Evolutionary conservation across 2,888 invertebrate genomes (phyloP), one percentile per base, ranked within the genome.

Genomic region (Eretmocerus hayati): DNA sequence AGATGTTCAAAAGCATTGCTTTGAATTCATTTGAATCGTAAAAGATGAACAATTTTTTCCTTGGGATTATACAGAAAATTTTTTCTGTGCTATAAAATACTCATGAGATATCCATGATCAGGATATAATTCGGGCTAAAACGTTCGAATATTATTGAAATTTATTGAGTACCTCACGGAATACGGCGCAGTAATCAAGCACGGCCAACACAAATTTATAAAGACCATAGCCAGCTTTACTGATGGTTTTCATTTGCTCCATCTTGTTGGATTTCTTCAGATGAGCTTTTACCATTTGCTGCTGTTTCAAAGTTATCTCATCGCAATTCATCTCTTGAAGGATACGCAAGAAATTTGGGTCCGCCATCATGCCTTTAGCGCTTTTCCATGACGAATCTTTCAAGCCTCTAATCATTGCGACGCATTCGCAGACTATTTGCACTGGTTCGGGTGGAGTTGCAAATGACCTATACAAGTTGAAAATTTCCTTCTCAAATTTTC

Each of bases 301-400:
- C 66, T 88, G 87, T 11, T 75, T 76, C 56, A 79, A 76, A 0
- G 87, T 87, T 52, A 90, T 82, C 4, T 80, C 76, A 61, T 89
- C 85, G 60, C 83, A 87, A 66, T 94, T 89, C 84, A 94, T 85
- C 69, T 91, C 90, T 72, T 86, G 85, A 30, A 94, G 75, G 44
- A 79, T 79, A 43, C 79, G 77, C 31, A 94, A 70, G 72, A 93
- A 94, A 69, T 81, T 86, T 0, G 89, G 85, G 65, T 94, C 93
- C 0, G 89, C 83, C 92, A 94, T 91, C 85, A 94, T 88, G 2
- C 80, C 88, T 70, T 87, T 92, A 0, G 92, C 91, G 2, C 85
- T 81, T 68, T 92, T 92, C 93, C 93, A 94, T 36, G 83, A 87
- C 3, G 91, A 81, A 57, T 93, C 93, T 59, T 86, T 87, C 38